Evolutionary conservation across 2,888 invertebrate species (phyloP).

Genomic region (Xestia sexstrigata): DNA sequence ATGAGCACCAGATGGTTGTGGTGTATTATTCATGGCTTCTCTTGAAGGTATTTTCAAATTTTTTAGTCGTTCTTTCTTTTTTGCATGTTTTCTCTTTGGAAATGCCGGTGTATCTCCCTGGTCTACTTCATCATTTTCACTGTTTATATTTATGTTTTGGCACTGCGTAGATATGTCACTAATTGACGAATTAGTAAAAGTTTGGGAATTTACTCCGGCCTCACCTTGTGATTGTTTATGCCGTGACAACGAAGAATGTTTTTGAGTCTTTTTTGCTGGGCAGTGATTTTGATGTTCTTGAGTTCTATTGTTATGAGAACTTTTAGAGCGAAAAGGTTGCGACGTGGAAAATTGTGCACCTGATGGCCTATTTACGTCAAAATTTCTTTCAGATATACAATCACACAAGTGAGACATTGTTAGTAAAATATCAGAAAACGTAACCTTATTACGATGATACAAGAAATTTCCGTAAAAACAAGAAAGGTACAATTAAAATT

Average conservation of each 20-base stretch:
- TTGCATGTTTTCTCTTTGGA: conserved; percentile 79
- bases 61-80: conserved; percentile 79
- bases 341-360: conserved; percentile 74
- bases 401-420: conserved; percentile 76
- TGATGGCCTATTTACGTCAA: conserved; percentile 71
- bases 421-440: conserved; percentile 36
- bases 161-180: conserved; percentile 67
- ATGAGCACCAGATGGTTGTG: conserved; percentile 62
- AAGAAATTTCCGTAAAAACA: conserved; percentile 47
- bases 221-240: conserved; percentile 60
- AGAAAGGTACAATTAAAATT: conserved; percentile 43
- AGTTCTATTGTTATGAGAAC: conserved; percentile 67
- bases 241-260: conserved; percentile 49
- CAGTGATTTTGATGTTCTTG: conserved; percentile 66
- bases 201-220: conserved; percentile 51
- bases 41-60: conserved; percentile 75
- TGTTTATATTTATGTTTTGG: conserved; percentile 71
- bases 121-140: conserved; percentile 65
- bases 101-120: conserved; percentile 61
- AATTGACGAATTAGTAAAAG: conserved; percentile 59
- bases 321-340: conserved; percentile 73
- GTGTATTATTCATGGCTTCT: conserved; percentile 59
- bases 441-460: conserved; percentile 31
- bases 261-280: conserved; percentile 55
- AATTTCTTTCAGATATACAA: conserved; percentile 70